Base-by-base conservation (phyloP, 1,140 invertebrate genomes). In the Medauroidea extradentata region DNA sequence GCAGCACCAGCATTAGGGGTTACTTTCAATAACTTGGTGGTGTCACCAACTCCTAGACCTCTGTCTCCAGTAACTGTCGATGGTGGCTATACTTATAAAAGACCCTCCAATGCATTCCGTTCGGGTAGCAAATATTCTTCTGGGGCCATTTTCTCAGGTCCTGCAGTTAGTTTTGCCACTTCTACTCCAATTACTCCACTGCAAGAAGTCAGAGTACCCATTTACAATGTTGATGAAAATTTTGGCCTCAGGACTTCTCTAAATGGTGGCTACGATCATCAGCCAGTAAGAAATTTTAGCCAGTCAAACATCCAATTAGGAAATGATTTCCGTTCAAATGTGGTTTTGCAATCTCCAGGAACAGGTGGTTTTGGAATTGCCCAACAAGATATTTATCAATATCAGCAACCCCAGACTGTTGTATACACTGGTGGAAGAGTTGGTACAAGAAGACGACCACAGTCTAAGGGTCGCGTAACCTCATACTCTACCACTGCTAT, bases 31-130 rank as follows among this genome's bases (percentile, higher is more conserved):
- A 34, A 11, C 11, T 34, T 34, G 29, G 51, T 24, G 11, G 44
- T 43, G 7, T 55, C 51, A 25, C 11, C 56, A 7, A 61, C 59
- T 13, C 59, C 59, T 7, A 38, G 53, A 8, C 19, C 53, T 3
- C 52, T 54, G 3, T 38, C 59, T 21, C 38, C 51, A 13, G 44
- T 39, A 50, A 46, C 46, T 7, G 56, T 57, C 18, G 51, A 46
- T 19, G 19, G 39, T 18, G 49, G 44, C 9, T 42, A 34, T 2
- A 49, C 51, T 4, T 57, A 46, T n/a, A 50, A 50, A n/a, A 38
- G 44, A 14, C 56, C 56, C 9, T 46, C 51, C 19, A 50, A 50
- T 8, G 29, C 44, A 13, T 46, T 46, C 3, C 43, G 11, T 7
- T 57, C 56, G 2, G 49, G 51, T 42, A 57, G 19, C n/a, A 21